Base-by-base conservation (phyloP, 1,140 invertebrate genomes). In the Brachionus angularis region DNA sequence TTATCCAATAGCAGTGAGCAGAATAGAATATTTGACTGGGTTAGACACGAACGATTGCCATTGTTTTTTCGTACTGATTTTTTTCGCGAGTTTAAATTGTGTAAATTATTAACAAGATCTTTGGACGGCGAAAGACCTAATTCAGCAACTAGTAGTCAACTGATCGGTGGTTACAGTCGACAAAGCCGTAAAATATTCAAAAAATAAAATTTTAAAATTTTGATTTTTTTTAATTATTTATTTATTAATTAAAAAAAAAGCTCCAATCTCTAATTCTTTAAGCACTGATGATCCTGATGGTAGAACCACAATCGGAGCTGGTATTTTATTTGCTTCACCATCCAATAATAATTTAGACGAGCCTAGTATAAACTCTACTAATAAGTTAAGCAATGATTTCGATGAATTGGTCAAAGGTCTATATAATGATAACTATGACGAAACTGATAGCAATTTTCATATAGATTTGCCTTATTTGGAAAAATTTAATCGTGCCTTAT, bases 41-140 rank as follows among this genome's bases (percentile, higher is more conserved):
- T 78, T 1, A 73, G 76, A 16, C 72, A 76, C 25, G 77, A 81
- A 67, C 75, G 80, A 72, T 73, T 82, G 21, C 77, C 78, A 23
- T 72, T 79, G 3, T 82, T 81, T 74, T 74, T 81, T 12, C 77
- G 77, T 62, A 79, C 80, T 4, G 75, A 78, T 46, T 73, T 80
- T 21, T 81, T 81, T 64, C 73, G 80, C 23, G 79, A 81, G 67
- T 75, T 80, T 27, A 81, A 81, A 67, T 71, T 81, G 18, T 78
- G 78, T 52, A 81, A 81, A 73, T 73, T 81, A 46, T 70, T 81
- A 12, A 73, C 79, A 25, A 77, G 79, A 5, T 76, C 79, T 12
- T 50, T 81, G 16, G 78, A 79, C 52, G 79, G 80, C 25, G 72
- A 78, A 18, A 47, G 31, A 27, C 18, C 29, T 33, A 76, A 75